These are phyloP conservation scores for Malurus cyaneus DNA, from an alignment of 2,113 vertebrate genomes.

Conservation along the genomic window DNA sequence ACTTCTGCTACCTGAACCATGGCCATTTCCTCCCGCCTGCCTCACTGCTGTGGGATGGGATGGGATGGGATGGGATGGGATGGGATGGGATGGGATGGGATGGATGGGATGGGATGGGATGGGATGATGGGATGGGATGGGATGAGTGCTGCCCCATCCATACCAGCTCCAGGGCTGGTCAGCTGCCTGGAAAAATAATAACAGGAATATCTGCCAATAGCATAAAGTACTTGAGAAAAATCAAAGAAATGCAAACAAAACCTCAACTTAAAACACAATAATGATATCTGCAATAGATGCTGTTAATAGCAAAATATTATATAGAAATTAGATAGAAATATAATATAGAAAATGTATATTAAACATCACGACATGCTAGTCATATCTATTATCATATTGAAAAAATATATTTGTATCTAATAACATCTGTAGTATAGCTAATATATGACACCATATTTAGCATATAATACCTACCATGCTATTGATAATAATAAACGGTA, in stretches of 20 bases:
- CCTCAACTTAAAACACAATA: background rate
- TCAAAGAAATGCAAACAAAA: background rate
- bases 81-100: no score
- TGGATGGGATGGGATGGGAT: no score
- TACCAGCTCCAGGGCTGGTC: background rate
- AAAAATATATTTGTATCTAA: background rate
- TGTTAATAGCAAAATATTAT: no score
- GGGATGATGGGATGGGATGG: no score
- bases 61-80: no score
- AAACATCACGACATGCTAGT: background rate
- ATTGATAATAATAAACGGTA: background rate
- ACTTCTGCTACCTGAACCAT: background rate
- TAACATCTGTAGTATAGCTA: background rate
- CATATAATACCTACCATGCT: background rate
- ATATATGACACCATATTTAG: background rate
- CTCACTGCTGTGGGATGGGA: background rate
- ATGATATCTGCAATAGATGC: background rate
- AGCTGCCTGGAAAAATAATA: background rate
- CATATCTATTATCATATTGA: background rate
- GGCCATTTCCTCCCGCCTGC: rapidly evolving
- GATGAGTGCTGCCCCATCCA: background rate
- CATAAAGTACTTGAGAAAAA: background rate
- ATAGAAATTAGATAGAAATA: background rate
- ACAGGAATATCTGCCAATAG: background rate
- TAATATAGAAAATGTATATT: background rate